Base-by-base conservation (phyloP, 2,888 invertebrate species). In the Orthonychiurus folsomi region DNA sequence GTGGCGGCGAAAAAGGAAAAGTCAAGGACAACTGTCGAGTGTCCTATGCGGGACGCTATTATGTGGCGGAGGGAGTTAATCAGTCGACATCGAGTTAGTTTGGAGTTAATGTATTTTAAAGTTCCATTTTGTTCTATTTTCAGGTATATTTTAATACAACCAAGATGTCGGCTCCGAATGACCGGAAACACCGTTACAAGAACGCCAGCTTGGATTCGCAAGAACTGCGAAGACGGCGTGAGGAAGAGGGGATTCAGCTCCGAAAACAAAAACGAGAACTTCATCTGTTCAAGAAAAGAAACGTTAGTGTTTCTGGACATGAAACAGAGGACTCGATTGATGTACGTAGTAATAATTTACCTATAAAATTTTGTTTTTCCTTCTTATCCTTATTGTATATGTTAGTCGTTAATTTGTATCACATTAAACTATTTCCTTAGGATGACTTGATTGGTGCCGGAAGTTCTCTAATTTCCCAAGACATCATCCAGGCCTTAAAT, bases 241-340 rank as follows among this genome's bases (percentile, higher is more conserved):
- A 96, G 77, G 96, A 97, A 75, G 95, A 95, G 78, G 95, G 95
- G 26, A 89, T 97, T 27, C 95, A 96, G 76, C 81, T 97, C 57
- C 81, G 96, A 60, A 96, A 96, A 81, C 93, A 93, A 75, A 95
- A 95, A 78, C 81, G 95, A 66, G 96, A 96, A 77, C 92, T 93
- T 76, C 95, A 95, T 77, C 80, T 95, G 48, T 91, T 89, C 69
- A 95, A 95, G 79, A 81, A 93, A 63, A 83, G 95, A 73, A 94
- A 95, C 84, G 93, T 94, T 2, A 77, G 76, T 52, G 70, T 79
- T 48, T 76, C 78, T 47, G 62, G 28, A 28, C 37, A 37, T 9
- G 37, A 37, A 9, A 15, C 37, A 9, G 60, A 50, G n/a, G 65
- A 62, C 2, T 2, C 5, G 15, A 55, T 56, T 26, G 52, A n/a